Percentiles rank a stretch among this genome's conserved stretches.
These are phyloP conservation scores for sheep (Ovis aries) DNA, from an alignment of 2,113 vertebrate genomes.

Conservation along the genomic window ARS-UI_Ramb_v3.0 NC_056068.1:20776501-20777000, in stretches of 20 bases:
- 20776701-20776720: not conserved
- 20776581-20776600: not conserved
- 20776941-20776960: not conserved
- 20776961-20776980: not conserved
- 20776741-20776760: not conserved
- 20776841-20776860: not conserved
- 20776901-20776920: not conserved
- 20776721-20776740: not conserved
- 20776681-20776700: not conserved
- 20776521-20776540: accelerated
- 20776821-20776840: not conserved
- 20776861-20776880: not conserved
- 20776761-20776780: not conserved
- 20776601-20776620: not conserved
- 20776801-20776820: not conserved
- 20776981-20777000: not conserved
- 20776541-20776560: not conserved
- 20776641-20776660: not conserved
- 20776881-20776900: accelerated
- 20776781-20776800: not conserved
- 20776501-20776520: not conserved
- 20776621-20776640: not conserved
- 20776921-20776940: not conserved
- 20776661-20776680: not conserved
- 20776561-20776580: not conserved